A percentile compares a stretch with the other conserved stretches of the same genome.
These are phyloP conservation scores for Neosilurus mollespiculum DNA, from an alignment of 2,797 vertebrate species.

Conservation along the genomic window DNA sequence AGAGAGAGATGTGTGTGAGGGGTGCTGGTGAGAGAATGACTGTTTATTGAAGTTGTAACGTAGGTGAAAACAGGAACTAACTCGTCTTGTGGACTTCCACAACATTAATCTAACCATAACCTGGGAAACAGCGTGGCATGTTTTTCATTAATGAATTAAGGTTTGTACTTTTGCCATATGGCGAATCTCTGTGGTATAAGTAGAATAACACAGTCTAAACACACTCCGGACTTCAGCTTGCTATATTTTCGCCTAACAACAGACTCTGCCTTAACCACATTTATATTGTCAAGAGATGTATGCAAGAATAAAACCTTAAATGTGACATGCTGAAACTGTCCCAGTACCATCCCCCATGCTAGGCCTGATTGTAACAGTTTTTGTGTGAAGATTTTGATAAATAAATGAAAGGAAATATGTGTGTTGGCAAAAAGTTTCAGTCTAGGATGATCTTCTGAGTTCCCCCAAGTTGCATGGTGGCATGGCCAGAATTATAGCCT, in stretches of 20 bases:
- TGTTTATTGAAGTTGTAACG: background rate
- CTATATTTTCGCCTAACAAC: background rate
- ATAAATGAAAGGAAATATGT: background rate
- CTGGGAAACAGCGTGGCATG: background rate
- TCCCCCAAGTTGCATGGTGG: too few species aligned
- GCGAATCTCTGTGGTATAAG: background rate
- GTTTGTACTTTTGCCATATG: background rate
- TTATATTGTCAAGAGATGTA: background rate
- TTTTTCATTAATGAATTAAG: background rate
- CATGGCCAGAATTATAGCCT: background rate
- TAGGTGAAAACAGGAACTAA: background rate
- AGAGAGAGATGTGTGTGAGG: background rate
- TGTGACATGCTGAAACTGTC: background rate
- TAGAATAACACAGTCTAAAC: background rate
- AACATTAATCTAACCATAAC: background rate
- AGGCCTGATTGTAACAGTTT: background rate
- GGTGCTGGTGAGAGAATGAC: background rate
- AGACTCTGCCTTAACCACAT: background rate
- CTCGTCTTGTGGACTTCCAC: too few species aligned
- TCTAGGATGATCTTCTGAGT: background rate
- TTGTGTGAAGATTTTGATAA: background rate
- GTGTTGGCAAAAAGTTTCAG: background rate
- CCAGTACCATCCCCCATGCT: background rate
- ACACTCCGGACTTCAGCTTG: background rate
- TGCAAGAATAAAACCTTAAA: background rate